Base-by-base conservation (phyloP, 2,797 vertebrate species). In the Lutjanus argentimaculatus region DNA sequence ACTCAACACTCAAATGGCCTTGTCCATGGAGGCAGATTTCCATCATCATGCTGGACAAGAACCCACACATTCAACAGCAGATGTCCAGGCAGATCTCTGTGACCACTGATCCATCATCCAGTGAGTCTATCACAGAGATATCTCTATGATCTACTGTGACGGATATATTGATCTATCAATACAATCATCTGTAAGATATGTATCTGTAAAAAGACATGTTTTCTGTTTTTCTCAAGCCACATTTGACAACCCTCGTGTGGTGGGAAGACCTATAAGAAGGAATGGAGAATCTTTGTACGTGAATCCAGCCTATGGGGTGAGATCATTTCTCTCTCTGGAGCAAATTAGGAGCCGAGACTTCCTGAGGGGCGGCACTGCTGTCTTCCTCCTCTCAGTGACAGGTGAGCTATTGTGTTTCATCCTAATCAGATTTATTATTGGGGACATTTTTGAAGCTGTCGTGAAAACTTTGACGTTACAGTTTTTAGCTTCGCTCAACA, bases 21-120 rank as follows among this genome's bases (percentile, higher is more conserved):
- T 97, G 96, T 79, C 75, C 93, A 1, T 96, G 95, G 95, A 95
- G 94, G 71, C 96, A 97, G 91, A 91, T 85, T 56, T 96, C 95
- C 8, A 85, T 96, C 80, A 53, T 83, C 65, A 86, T 96, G n/a
- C 90, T 97, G n/a, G 97, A 97, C 91, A 95, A 97, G 89, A 93
- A 96, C 73, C 91, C 96, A 42, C 95, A 97, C 83, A 94, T 57
- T 63, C 79, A 78, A 8, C 43, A 63, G 6, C 78, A 74, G 22
- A 85, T 82, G 79, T 75, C 71, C 17, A 75, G 58, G 21, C 75
- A 72, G 19, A 58, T 58, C 17, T 67, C 10, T 40, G 1, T 81
- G 16, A 75, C 71, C 14, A 78, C 75, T 15, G 62, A 78, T 22
- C 67, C 82, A 61, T 25, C 63, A 9, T 4, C 7, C 3, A 4